Evolutionary conservation across 1,140 invertebrate genomes (phyloP), one percentile per base, ranked within the genome.

Genomic region (Eueides isabella): DNA sequence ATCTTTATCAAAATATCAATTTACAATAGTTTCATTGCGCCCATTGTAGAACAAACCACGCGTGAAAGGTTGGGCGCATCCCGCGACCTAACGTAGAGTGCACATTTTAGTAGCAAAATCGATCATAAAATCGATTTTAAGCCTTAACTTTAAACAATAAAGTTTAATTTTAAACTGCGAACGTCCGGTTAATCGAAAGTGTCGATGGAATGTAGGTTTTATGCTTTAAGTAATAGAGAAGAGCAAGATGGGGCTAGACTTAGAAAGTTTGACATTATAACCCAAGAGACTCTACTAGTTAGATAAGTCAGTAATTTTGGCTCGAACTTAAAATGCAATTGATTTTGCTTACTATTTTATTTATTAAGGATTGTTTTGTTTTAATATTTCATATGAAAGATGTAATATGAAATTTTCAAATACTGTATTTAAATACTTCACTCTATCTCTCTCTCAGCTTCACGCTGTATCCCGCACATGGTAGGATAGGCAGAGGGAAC

Each of bases 61-160:
- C 87, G 89, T 91, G 87, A 91, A 91, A 91, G 89, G 89, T 91
- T 86, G 83, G 72, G 72, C 86, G 82, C 88, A 90, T 91, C 89
- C 87, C 89, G 89, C 84, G 89, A 91, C 89, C 88, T 69, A 74
- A 74, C 80, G 82, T 83, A 85, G 85, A 88, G 81, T 82, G 85
- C 82, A 83, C 80, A 80, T 81, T 86, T 86, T 85, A 83, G 76
- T 71, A 71, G 69, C 69, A 64, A 62, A 77, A 73, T 67, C 66
- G 41, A 41, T 30, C 35, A 55, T 48, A 67, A 4, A 61, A 69
- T 28, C 63, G 30, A 81, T 65, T 65, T 74, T 79, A 48, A 76
- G 82, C 86, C 74, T 75, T 84, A 87, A 71, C 1, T n/a, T 2
- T n/a, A 33, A 7, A n/a, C 44, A 23, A 70, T 79, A 82, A 77